phyloP scores from a whole-genome alignment of 23 tunicate species.

The Diplosoma virens region DNA sequence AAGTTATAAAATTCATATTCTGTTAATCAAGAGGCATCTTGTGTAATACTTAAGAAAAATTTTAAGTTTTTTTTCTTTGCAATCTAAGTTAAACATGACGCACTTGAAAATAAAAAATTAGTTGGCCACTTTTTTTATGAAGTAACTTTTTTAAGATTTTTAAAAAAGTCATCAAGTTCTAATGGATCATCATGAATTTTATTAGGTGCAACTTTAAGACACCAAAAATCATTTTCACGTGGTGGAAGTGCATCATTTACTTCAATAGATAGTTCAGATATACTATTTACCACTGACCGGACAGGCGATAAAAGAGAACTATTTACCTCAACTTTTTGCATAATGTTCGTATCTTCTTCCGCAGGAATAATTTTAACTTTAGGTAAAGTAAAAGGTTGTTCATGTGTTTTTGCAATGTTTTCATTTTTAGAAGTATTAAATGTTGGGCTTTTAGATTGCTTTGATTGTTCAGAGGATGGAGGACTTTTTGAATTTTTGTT shows the following conservation, averaged over 20 bases:
- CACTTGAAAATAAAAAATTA: too few species aligned
- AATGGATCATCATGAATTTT: slow-evolving; percentile 55
- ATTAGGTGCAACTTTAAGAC: slow-evolving; percentile 28
- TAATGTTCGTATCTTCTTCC: neutral
- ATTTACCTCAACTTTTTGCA: slow-evolving; percentile 1
- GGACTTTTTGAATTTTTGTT: neutral
- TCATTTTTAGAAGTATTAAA: neutral
- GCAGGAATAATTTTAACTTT: slow-evolving; percentile 17
- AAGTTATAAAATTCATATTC: too few species aligned
- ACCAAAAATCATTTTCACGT: slow-evolving; percentile 60
- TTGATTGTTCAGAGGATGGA: neutral
- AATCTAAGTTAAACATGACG: too few species aligned
- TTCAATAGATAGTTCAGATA: slow-evolving; percentile 70
- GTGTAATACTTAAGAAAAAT: too few species aligned
- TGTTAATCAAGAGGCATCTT: too few species aligned
- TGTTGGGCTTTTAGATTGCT: slow-evolving; percentile 26
- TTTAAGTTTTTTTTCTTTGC: too few species aligned
- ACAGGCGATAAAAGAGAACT: slow-evolving; percentile 40
- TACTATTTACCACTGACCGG: slow-evolving; percentile 73
- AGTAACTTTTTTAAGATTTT: slow-evolving; percentile 58
- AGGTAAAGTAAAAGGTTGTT: neutral
- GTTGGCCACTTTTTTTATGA: too few species aligned
- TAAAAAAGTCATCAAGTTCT: slow-evolving; percentile 82
- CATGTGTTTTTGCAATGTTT: neutral
- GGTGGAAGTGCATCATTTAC: slow-evolving; percentile 17